These are phyloP conservation scores for Agrypnus murinus DNA, from an alignment of 2,888 invertebrate genomes.

Conservation along the genomic window DNA sequence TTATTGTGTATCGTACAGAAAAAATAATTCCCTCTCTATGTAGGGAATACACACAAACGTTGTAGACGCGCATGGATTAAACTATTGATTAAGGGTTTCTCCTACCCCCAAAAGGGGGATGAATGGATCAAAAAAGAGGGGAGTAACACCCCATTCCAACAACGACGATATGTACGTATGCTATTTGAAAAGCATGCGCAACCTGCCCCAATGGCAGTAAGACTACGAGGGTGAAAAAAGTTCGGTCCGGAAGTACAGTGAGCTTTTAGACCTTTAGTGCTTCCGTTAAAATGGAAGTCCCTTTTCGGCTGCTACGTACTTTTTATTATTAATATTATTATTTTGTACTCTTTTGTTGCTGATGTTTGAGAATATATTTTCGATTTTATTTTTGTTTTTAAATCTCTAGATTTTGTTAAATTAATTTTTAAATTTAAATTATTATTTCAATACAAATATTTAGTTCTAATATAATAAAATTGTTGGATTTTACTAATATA, in stretches of 20 bases:
- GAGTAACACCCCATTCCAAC: slow-evolving; percentile 48
- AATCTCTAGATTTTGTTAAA: too few relatives aligned
- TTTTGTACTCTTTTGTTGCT: slow-evolving; percentile 30
- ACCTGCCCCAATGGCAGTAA: slow-evolving; percentile 61
- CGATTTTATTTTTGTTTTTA: too few relatives aligned
- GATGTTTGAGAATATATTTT: too few relatives aligned
- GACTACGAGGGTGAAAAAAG: slow-evolving; percentile 61
- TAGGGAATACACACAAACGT: too few relatives aligned
- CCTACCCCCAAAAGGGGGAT: slow-evolving; percentile 38
- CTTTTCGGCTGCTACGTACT: slow-evolving; percentile 18
- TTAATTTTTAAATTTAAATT: too few relatives aligned
- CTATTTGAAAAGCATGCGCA: slow-evolving; percentile 56
- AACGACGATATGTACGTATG: slow-evolving; percentile 40
- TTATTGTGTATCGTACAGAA: too few relatives aligned
- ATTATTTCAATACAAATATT: too few relatives aligned
- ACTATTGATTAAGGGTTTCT: slow-evolving; percentile 63
- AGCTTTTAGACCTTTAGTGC: slow-evolving; percentile 68
- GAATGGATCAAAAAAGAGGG: slow-evolving; percentile 34
- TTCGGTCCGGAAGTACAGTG: slow-evolving; percentile 65
- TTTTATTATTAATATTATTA: slow-evolving; percentile 15
- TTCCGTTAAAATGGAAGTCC: slow-evolving; percentile 68
- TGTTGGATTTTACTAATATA: too few relatives aligned
- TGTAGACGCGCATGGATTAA: slow-evolving; percentile 61
- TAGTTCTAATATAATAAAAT: too few relatives aligned
- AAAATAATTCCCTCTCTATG: too few relatives aligned